These are phyloP conservation scores for Eudorcas thomsonii DNA, from an alignment of 2,113 vertebrate genomes.

Conservation along the genomic window DNA sequence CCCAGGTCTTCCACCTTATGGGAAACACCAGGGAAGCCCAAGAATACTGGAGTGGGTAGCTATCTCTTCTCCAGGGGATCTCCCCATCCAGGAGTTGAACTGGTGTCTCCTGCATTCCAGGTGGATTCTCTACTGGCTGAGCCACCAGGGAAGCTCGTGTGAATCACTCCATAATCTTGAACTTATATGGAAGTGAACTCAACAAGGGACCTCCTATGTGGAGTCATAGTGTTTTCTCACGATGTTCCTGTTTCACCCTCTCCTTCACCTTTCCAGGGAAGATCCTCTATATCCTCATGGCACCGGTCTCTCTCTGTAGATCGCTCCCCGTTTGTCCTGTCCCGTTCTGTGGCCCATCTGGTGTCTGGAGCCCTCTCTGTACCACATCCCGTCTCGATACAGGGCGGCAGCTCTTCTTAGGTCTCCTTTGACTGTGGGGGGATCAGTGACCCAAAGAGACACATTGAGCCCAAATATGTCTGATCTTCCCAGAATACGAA, in stretches of 20 bases:
- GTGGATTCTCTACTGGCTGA: neutral
- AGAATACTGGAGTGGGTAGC: neutral
- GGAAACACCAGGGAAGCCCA: neutral
- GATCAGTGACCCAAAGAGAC: neutral
- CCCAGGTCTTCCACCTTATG: neutral
- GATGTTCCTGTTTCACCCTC: neutral
- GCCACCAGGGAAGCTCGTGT: neutral
- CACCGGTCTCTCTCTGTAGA: neutral
- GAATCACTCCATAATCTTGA: neutral
- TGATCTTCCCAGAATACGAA: neutral
- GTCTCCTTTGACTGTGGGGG: neutral
- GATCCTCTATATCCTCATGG: rapidly evolving
- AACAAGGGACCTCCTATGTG: neutral
- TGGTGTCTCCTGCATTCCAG: rapidly evolving
- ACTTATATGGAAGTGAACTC: neutral
- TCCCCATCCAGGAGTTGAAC: neutral
- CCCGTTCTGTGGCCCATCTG: neutral
- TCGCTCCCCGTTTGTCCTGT: neutral
- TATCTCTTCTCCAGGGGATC: neutral
- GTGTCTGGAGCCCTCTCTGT: neutral
- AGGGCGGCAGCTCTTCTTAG: neutral
- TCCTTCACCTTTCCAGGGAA: neutral
- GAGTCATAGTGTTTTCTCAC: neutral
- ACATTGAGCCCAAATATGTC: neutral
- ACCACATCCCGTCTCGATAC: rapidly evolving